Percentiles rank a stretch among this genome's conserved stretches.
These are phyloP conservation scores for Neotoxoptera formosana DNA, from an alignment of 1,140 invertebrate species.

Conservation along the genomic window DNA sequence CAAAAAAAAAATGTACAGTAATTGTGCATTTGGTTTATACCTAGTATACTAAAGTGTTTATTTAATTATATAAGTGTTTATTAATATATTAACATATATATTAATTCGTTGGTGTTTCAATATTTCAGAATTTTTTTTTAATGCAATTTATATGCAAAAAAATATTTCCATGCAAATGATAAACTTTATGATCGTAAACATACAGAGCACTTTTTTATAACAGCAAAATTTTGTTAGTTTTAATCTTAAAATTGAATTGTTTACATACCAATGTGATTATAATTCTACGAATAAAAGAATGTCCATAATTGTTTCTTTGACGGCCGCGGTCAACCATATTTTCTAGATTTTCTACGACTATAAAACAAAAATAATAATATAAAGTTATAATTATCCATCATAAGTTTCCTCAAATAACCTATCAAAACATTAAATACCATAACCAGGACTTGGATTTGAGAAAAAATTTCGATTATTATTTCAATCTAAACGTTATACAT, in stretches of 20 bases:
- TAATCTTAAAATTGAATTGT: too few relatives aligned
- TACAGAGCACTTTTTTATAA: background rate
- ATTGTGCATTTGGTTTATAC: background rate
- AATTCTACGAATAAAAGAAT: background rate
- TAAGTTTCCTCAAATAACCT: background rate
- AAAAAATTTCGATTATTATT: too few relatives aligned
- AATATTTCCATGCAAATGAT: background rate
- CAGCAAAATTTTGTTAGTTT: background rate
- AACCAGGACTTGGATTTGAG: too few relatives aligned
- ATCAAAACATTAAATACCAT: background rate
- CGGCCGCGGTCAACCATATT: background rate
- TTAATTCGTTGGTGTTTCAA: background rate
- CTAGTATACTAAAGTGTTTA: background rate
- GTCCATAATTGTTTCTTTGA: background rate
- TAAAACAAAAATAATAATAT: background rate
- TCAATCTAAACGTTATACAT: too few relatives aligned
- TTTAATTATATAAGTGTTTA: background rate
- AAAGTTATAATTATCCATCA: background rate
- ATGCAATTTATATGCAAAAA: background rate
- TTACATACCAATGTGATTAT: background rate
- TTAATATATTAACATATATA: too few relatives aligned
- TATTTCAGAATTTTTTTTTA: background rate
- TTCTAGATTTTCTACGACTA: background rate
- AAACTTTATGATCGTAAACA: background rate
- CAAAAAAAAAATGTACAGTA: too few relatives aligned